Evolutionary conservation across 1,140 invertebrate species (phyloP).

Genomic region (Pectinophora gossypiella): DNA sequence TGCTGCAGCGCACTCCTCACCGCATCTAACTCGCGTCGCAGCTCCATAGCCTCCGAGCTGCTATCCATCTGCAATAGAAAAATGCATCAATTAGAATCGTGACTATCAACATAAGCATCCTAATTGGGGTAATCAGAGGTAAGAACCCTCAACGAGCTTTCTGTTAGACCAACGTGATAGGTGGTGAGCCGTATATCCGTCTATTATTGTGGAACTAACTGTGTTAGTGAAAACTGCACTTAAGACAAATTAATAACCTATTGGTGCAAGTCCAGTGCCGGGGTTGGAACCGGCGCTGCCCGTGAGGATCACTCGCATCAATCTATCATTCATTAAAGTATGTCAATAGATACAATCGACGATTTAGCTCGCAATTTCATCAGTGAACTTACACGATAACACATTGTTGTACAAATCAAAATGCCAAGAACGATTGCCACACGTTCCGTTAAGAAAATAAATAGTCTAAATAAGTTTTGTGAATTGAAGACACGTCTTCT

Average conservation of each 20-base stretch:
- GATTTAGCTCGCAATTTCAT: slow-evolving; percentile 31
- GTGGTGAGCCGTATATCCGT: too few species aligned
- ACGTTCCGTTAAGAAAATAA: slow-evolving; percentile 26
- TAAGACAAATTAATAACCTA: too few species aligned
- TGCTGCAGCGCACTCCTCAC: slow-evolving; percentile 79
- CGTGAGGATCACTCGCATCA: too few species aligned
- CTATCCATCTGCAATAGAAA: slow-evolving; percentile 78
- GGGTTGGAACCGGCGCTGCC: too few species aligned
- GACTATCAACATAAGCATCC: too few species aligned
- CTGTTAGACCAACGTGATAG: too few species aligned
- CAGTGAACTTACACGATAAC: slow-evolving; percentile 27
- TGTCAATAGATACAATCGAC: slow-evolving; percentile 17
- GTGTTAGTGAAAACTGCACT: too few species aligned
- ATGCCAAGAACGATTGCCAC: slow-evolving; percentile 45
- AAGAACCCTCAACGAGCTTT: too few species aligned
- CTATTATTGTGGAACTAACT: too few species aligned
- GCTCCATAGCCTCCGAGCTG: slow-evolving; percentile 73
- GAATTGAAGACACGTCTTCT: background rate
- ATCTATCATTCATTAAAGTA: background rate
- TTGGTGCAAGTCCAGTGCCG: too few species aligned
- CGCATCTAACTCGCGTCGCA: slow-evolving; percentile 76
- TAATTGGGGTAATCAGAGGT: too few species aligned
- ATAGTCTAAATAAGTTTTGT: too few species aligned
- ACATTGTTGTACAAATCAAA: slow-evolving; percentile 18
- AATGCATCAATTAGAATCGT: slow-evolving; percentile 7